These are phyloP conservation scores for Equus przewalskii DNA, from an alignment of 2,113 vertebrate species.

Conservation along the genomic window DNA sequence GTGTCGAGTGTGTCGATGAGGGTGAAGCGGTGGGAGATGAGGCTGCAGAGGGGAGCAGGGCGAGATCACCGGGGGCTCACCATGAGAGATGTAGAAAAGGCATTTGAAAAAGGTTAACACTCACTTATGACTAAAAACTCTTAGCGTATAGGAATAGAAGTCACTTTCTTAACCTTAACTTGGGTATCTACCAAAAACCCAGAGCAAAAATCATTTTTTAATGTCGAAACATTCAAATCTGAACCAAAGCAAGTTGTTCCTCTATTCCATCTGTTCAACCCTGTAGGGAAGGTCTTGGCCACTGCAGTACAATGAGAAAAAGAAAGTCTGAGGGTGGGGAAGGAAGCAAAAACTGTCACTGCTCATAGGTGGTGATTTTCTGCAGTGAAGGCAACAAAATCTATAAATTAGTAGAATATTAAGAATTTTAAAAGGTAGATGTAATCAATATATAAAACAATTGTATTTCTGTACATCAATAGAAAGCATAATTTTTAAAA, in stretches of 20 bases:
- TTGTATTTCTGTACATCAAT: background rate
- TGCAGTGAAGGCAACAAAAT: background rate
- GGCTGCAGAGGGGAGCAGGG: background rate
- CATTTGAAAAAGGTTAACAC: background rate
- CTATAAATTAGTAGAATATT: background rate
- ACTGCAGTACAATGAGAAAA: background rate
- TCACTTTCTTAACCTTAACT: background rate
- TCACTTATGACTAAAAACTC: background rate
- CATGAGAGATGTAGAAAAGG: fast-evolving
- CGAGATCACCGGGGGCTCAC: fast-evolving
- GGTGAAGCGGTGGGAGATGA: background rate
- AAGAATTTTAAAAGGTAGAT: background rate
- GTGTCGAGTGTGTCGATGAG: background rate
- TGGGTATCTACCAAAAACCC: background rate
- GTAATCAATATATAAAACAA: background rate
- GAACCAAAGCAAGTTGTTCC: background rate
- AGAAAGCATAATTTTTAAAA: background rate
- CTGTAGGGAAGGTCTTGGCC: background rate
- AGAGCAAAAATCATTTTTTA: background rate
- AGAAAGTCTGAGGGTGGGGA: background rate
- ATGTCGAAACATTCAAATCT: background rate
- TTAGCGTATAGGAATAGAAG: background rate
- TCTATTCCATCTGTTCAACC: background rate
- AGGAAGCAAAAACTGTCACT: background rate
- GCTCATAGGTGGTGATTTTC: background rate